Evolutionary conservation across 2,797 vertebrate genomes (phyloP).

Genomic region (Lycodopsis pacificus): DNA sequence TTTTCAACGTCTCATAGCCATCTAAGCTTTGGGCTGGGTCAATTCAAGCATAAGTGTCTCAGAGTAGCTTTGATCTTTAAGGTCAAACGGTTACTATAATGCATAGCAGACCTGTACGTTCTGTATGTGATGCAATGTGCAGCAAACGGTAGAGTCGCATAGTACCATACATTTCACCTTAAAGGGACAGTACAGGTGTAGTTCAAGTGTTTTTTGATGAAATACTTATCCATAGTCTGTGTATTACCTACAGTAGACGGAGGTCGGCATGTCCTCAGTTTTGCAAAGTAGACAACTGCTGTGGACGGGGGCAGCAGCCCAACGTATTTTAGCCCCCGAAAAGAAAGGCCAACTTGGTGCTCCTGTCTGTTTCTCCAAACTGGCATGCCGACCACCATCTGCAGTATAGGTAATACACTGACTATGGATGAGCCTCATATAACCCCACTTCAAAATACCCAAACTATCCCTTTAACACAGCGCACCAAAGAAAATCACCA

Average conservation of each 20-base stretch:
- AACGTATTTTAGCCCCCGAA: background rate
- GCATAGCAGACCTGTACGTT: background rate
- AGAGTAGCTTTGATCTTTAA: constrained; percentile 5
- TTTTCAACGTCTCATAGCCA: background rate
- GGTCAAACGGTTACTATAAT: constrained; percentile 15
- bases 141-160: constrained; percentile 14
- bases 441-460: background rate
- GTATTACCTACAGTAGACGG: background rate
- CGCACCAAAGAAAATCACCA: constrained; percentile 12
- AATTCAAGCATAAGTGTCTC: background rate
- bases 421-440: background rate
- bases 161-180: constrained; percentile 1
- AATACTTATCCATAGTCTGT: background rate
- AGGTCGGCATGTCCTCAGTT: background rate
- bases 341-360: background rate
- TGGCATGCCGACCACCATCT: too few species aligned
- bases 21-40: background rate
- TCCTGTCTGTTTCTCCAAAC: too few species aligned
- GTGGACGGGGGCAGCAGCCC: background rate
- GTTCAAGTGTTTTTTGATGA: background rate
- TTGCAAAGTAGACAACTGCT: background rate
- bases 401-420: too few species aligned
- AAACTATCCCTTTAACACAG: background rate
- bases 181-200: background rate
- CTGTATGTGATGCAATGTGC: constrained; percentile 24